A percentile compares a stretch with the other conserved stretches of the same genome.
Conservation (phyloP, 2,797 vertebrate genomes). For the Microhierax caerulescens region DNA sequence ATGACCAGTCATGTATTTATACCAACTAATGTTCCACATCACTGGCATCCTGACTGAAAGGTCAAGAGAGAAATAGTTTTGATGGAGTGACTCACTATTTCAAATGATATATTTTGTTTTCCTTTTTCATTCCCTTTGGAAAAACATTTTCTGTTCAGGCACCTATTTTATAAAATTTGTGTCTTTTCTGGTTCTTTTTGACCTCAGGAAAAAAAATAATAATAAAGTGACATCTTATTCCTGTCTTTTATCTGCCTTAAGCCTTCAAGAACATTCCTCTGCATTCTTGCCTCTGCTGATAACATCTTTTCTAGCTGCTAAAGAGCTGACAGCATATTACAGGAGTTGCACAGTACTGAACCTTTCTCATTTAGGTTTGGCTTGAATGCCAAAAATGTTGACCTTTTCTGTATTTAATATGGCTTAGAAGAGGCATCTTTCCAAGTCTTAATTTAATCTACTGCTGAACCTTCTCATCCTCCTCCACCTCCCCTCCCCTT, state of each 20-base stretch:
- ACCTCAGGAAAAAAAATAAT: neutral
- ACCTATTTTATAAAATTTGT: neutral
- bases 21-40: neutral
- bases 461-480: slow-evolving; percentile 25
- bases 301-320: slow-evolving; percentile 53
- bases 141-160: neutral
- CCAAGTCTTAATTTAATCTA: slow-evolving; percentile 52
- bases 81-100: neutral
- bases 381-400: slow-evolving; percentile 53
- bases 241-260: slow-evolving; percentile 13
- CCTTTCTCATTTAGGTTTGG: slow-evolving; percentile 27
- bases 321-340: slow-evolving; percentile 35
- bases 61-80: neutral
- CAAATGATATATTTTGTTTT: neutral
- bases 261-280: slow-evolving; percentile 6
- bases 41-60: neutral
- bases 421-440: slow-evolving; percentile 34
- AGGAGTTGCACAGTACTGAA: neutral
- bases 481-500: neutral
- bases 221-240: neutral
- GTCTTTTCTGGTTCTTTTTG: neutral
- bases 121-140: neutral
- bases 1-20: neutral
- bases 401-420: slow-evolving; percentile 53
- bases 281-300: slow-evolving; percentile 26